These are phyloP conservation scores for Tillus elongatus DNA, from an alignment of 2,888 invertebrate species.

Conservation along the genomic window DNA sequence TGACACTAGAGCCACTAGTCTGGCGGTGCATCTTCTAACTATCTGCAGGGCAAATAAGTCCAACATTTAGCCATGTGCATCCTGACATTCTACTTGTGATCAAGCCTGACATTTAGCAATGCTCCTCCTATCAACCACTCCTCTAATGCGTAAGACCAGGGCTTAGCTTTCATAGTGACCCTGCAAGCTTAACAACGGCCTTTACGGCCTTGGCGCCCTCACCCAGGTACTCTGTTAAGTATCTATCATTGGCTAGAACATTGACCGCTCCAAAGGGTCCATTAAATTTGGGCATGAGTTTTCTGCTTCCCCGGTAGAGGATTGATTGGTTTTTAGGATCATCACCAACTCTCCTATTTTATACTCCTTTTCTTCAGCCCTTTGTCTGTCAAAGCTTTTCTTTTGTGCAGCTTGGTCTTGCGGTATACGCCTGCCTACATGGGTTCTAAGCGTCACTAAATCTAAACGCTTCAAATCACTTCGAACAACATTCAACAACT, in stretches of 20 bases:
- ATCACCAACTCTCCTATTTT: conserved; percentile 3
- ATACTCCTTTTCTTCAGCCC: background rate
- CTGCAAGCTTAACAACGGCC: conserved; percentile 10
- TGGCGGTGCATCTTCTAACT: no score
- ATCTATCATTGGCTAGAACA: background rate
- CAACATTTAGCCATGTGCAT: no score
- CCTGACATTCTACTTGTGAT: no score
- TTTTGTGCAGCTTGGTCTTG: conserved; percentile 1
- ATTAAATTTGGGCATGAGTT: conserved; percentile 1
- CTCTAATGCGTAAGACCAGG: conserved; percentile 5
- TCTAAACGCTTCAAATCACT: background rate
- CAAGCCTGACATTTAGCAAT: no score
- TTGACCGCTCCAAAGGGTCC: background rate
- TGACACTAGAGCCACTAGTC: no score
- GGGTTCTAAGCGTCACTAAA: background rate
- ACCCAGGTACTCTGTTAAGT: no score
- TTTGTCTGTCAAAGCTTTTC: background rate
- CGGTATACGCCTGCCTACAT: background rate
- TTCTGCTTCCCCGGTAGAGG: background rate
- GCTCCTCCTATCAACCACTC: no score
- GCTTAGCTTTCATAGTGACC: background rate
- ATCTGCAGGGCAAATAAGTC: no score
- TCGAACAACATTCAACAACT: background rate
- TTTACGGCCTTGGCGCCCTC: no score
- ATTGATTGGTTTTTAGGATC: background rate